Base-by-base conservation (phyloP, 2,113 vertebrate genomes). In the Alethe diademata region DNA sequence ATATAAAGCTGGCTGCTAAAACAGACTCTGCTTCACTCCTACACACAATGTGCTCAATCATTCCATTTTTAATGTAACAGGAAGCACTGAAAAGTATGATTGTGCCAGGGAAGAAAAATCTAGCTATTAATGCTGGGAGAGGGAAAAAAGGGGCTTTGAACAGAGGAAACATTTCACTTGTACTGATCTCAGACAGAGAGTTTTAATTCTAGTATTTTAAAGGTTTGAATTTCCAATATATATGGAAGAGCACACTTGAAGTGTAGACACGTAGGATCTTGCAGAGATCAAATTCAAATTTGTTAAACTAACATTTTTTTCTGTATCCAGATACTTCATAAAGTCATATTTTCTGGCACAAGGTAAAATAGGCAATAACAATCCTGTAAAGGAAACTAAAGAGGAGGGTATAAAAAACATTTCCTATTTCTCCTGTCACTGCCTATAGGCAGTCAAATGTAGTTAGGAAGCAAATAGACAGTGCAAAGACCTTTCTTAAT, bases 21-120 rank as follows among this genome's bases (percentile, higher is more conserved):
- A 17, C 78, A 92, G 85, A 38, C 40, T 88, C 74, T 51, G 2
- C 75, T 86, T 82, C 81, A 50, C 96, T 92, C 94, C 94, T 91
- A 91, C 92, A 40, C 70, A 82, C 88, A 95, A 47, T 93, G 90
- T 94, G 93, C 88, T 96, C 90, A 57, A 20, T 73, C 28, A 7
- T 81, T 86, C 7, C 1, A 31, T 71, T 86, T 97, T 93, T 90
- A 90, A 88, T 90, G 28, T 71, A 93, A 90, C 1, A 11, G 71
- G 72, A 85, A 88, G 38, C 58, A n/a, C 64, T 69, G 43, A 76
- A 66, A 61, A 70, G 25, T 64, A 18, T 36, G 71, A 66, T 58
- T 90, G 64, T 90, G n/a, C 50, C 51, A 80, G 64, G 53, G 33
- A 43, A 92, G 47, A 87, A 81, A 83, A 83, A 70, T 73, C 50